These are phyloP conservation scores for Ciconia maguari DNA, from an alignment of 2,113 vertebrate genomes.

Conservation along the genomic window DNA sequence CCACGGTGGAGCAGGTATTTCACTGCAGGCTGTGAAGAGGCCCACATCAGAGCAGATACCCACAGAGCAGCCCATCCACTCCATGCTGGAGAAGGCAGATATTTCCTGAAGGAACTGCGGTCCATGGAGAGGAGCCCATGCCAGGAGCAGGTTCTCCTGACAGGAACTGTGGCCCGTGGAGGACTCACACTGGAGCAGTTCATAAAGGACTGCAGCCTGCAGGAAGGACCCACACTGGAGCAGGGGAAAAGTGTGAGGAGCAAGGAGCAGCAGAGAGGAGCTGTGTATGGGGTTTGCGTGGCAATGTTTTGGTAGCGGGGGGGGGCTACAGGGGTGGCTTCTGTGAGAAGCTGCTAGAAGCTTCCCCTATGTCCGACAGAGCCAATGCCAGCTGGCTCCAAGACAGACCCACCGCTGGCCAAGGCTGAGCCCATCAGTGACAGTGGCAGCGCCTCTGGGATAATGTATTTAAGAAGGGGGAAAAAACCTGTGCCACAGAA, in stretches of 20 bases:
- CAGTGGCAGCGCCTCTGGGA: no score
- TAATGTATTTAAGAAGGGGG: no score
- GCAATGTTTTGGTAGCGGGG: no score
- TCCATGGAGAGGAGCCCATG: background rate
- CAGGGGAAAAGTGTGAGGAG: background rate
- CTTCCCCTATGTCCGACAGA: no score
- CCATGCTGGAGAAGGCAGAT: background rate
- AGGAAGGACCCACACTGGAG: background rate
- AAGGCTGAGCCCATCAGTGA: no score
- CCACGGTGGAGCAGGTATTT: background rate
- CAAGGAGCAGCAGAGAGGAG: background rate
- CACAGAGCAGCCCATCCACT: background rate
- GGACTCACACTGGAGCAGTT: background rate
- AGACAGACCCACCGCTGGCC: no score
- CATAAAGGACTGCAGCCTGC: background rate
- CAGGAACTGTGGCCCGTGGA: background rate
- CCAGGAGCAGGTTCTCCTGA: background rate
- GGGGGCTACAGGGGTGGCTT: no score
- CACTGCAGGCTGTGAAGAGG: background rate
- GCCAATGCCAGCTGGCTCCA: no score
- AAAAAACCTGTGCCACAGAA: no score
- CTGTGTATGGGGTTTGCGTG: no score
- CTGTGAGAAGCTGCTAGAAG: no score
- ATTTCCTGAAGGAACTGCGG: background rate
- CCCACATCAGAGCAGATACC: background rate